Percentiles rank a stretch among this genome's conserved stretches.
Conservation (phyloP, 2,113 vertebrate species). For the Pipra filicauda region DNA sequence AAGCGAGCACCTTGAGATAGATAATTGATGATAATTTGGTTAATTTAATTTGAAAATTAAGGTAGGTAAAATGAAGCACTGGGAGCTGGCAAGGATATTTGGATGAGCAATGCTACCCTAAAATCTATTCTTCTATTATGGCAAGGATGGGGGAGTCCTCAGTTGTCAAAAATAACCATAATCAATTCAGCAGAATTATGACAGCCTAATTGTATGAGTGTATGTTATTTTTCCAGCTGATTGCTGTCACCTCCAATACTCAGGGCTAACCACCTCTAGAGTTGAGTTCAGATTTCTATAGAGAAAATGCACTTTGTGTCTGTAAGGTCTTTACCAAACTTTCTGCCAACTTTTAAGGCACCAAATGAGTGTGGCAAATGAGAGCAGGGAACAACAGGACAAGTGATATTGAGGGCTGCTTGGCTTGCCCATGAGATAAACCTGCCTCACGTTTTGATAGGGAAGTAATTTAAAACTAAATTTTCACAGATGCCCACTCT, state of each 20-base stretch:
- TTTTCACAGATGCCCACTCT: neutral
- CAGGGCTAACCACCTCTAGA: neutral
- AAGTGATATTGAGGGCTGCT: neutral
- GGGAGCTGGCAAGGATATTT: neutral
- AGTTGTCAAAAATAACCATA: neutral
- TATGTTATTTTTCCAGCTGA: neutral
- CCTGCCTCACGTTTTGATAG: neutral
- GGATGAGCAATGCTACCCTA: neutral
- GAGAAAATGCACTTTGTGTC: neutral
- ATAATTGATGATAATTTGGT: neutral
- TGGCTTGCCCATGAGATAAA: neutral
- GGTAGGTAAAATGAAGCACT: neutral
- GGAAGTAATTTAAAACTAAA: neutral
- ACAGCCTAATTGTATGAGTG: neutral
- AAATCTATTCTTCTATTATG: neutral
- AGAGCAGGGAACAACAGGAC: neutral
- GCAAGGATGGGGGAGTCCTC: neutral
- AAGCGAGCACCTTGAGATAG: neutral
- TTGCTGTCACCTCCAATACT: neutral
- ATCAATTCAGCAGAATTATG: neutral
- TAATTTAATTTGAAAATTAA: neutral
- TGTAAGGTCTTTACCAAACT: neutral
- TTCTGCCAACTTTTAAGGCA: neutral
- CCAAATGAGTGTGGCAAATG: neutral
- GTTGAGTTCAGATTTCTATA: neutral